A percentile compares a stretch with the other conserved stretches of the same genome.
These are phyloP conservation scores for Drosophila longiperda DNA, from an alignment of 2,888 invertebrate species.

Conservation along the genomic window DNA sequence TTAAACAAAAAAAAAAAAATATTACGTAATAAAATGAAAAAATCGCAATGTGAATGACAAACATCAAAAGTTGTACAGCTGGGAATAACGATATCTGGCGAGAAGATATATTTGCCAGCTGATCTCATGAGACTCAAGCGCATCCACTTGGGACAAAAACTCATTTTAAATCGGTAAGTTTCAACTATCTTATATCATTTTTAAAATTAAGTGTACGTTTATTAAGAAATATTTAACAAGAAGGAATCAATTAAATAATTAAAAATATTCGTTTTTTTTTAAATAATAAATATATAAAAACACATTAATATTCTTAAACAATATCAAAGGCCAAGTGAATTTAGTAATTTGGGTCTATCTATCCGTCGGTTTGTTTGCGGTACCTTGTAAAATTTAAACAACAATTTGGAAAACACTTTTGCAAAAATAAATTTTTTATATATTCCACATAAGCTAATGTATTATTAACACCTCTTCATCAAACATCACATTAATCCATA, in stretches of 20 bases:
- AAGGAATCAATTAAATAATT: background rate
- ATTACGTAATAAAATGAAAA: background rate
- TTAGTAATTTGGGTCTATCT: background rate
- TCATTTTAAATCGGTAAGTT: slow-evolving; percentile 16
- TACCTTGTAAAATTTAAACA: background rate
- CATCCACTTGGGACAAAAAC: background rate
- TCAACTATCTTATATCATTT: background rate
- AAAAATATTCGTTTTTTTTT: background rate
- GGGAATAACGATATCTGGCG: background rate
- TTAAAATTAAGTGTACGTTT: background rate
- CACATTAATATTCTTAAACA: too few relatives aligned
- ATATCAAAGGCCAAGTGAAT: background rate
- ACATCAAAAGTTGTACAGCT: background rate
- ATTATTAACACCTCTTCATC: too few relatives aligned
- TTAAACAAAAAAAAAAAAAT: background rate
- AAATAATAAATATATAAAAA: background rate
- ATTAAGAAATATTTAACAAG: background rate
- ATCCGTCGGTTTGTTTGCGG: background rate
- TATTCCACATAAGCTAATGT: too few relatives aligned
- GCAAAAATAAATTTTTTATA: too few relatives aligned
- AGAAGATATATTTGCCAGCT: background rate
- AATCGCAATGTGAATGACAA: slow-evolving; percentile 20
- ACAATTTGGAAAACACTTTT: background rate
- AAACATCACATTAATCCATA: too few relatives aligned
- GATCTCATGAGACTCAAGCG: slow-evolving; percentile 12